phyloP scores from a whole-genome alignment of 2,797 vertebrate species.

The Craterocephalus amniculus region DNA sequence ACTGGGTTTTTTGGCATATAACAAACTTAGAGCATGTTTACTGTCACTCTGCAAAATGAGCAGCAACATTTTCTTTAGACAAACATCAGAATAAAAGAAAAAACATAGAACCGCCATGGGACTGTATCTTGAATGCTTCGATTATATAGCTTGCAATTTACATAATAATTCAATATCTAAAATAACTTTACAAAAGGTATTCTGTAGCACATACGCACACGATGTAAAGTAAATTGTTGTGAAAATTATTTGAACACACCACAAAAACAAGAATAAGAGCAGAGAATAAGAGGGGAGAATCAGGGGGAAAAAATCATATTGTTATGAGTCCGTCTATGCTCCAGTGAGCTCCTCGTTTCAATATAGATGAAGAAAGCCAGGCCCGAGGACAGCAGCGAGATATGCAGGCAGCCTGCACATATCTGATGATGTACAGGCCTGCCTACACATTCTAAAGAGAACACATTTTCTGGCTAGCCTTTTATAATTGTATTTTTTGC shows the following conservation, averaged over 20 bases:
- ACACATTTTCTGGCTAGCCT: conserved; percentile 81
- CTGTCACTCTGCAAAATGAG: background rate
- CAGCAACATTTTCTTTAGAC: background rate
- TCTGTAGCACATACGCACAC: background rate
- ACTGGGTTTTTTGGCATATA: background rate
- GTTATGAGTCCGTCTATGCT: conserved; percentile 76
- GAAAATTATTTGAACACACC: conserved; percentile 65
- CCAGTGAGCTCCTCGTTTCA: conserved; percentile 77
- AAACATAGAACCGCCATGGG: background rate
- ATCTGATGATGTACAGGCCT: conserved; percentile 84
- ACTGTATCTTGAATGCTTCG: background rate
- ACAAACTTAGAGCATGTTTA: background rate
- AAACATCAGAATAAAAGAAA: background rate
- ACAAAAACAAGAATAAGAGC: conserved; percentile 59
- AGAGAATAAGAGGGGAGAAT: conserved; percentile 72
- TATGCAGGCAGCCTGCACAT: conserved; percentile 78
- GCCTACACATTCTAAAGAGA: conserved; percentile 83
- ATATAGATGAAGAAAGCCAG: conserved; percentile 77
- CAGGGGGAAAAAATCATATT: conserved; percentile 61
- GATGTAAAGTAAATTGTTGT: conserved; percentile 46
- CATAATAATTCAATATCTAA: background rate
- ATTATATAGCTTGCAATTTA: background rate
- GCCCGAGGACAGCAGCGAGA: conserved; percentile 78
- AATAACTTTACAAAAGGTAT: background rate
- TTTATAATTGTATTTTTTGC: conserved; percentile 79